phyloP scores from a whole-genome alignment of 2,888 invertebrate species.

The Sphinx pinastri region DNA sequence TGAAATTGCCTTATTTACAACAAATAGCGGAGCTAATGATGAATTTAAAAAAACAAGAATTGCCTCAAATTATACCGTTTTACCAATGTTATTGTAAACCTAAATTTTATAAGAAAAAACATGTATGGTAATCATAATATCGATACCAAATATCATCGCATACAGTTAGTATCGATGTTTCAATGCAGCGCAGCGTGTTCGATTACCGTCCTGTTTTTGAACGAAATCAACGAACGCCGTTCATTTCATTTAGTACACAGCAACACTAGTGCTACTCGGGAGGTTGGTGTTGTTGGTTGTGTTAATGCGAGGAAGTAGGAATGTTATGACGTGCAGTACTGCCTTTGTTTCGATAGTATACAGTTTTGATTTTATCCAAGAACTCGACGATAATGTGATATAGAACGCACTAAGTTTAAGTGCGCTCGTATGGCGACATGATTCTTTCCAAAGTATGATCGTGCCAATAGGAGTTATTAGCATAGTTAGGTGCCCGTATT shows the following conservation, averaged over 20 bases:
- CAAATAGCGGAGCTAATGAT: conserved; percentile 59
- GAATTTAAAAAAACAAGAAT: conserved; percentile 50
- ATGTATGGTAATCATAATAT: conserved; percentile 40
- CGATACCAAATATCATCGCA: conserved; percentile 12
- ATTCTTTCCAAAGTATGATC: conserved; percentile 78
- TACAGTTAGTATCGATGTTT: conserved; percentile 28
- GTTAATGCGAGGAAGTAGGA: conserved; percentile 59
- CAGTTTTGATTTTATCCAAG: conserved; percentile 56
- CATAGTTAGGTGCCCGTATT: conserved; percentile 80
- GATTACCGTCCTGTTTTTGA: conserved; percentile 16
- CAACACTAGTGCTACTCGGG: conserved; percentile 41
- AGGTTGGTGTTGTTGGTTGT: conserved; percentile 55
- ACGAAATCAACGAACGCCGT: conserved; percentile 24
- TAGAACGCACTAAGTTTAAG: conserved; percentile 51
- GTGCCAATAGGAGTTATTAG: conserved; percentile 79
- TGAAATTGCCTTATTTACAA: conserved; percentile 64
- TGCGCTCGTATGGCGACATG: conserved; percentile 65
- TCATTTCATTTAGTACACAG: conserved; percentile 17
- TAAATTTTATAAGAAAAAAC: conserved; percentile 45
- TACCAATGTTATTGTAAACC: conserved; percentile 58
- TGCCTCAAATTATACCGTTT: conserved; percentile 56
- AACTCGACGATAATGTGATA: conserved; percentile 72
- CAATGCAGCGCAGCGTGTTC: background rate
- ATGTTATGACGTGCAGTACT: conserved; percentile 83
- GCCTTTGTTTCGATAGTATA: conserved; percentile 79